Conservation (phyloP, 2,113 vertebrate genomes). For the Corythornis vintsioides region DNA sequence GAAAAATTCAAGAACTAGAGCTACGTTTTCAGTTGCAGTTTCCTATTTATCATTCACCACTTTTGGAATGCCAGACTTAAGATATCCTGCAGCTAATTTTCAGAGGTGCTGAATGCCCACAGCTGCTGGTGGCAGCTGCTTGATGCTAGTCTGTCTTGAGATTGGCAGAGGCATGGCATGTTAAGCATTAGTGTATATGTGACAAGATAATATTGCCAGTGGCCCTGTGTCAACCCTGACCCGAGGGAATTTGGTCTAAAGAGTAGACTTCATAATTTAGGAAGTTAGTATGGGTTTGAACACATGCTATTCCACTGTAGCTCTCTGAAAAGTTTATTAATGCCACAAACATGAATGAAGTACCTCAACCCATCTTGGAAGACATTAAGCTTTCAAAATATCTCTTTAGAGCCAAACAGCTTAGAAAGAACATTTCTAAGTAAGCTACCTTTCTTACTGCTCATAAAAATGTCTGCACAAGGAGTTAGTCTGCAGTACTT, state of each 20-base stretch:
- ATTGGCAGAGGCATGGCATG: not conserved
- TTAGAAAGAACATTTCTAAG: slow-evolving; percentile 28
- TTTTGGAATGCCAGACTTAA: slow-evolving; percentile 9
- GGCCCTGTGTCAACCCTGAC: not conserved
- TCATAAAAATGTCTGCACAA: not conserved
- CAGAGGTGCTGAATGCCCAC: slow-evolving; percentile 20
- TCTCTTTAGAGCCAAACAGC: not conserved
- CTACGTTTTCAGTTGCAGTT: slow-evolving; percentile 1
- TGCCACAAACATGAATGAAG: not conserved
- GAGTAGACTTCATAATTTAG: not conserved
- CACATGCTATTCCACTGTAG: not conserved
- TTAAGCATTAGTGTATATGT: not conserved
- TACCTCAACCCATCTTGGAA: not conserved
- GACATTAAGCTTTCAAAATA: slow-evolving; percentile 26
- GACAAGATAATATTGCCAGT: not conserved
- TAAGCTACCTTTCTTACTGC: not conserved
- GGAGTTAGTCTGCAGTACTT: not conserved
- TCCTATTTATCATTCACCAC: slow-evolving; percentile 18
- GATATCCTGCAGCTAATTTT: slow-evolving; percentile 29
- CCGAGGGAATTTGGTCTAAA: not conserved
- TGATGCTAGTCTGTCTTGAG: not conserved
- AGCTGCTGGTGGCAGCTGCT: slow-evolving; percentile 17
- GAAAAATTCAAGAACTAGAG: slow-evolving; percentile 31
- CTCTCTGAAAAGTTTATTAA: not conserved
- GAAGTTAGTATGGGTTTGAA: not conserved